These are phyloP conservation scores for Cheilosia vernalis DNA, from an alignment of 2,888 invertebrate genomes.

Conservation along the genomic window DNA sequence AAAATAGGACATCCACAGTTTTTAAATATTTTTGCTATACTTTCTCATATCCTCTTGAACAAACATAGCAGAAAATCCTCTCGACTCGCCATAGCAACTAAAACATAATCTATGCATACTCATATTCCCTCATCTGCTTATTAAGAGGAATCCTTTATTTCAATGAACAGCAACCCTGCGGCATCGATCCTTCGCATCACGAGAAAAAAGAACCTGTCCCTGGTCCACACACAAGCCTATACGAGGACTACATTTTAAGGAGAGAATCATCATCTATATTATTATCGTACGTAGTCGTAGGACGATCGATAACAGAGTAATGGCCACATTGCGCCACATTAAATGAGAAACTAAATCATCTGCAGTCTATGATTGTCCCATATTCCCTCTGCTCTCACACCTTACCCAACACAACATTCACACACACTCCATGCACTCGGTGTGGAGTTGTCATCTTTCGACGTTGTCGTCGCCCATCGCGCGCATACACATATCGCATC, in stretches of 20 bases:
- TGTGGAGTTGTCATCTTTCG: conserved; percentile 59
- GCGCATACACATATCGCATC: conserved; percentile 54
- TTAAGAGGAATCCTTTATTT: conserved; percentile 44
- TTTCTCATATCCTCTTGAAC: conserved; percentile 57
- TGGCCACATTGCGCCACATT: conserved; percentile 75
- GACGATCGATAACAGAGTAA: conserved; percentile 72
- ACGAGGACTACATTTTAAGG: conserved; percentile 41
- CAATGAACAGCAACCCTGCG: conserved; percentile 40
- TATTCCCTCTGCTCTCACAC: conserved; percentile 53
- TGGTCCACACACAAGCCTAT: conserved; percentile 33
- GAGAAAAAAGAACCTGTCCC: neutral
- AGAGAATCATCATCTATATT: conserved; percentile 68
- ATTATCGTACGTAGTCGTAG: conserved; percentile 67
- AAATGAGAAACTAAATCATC: conserved; percentile 75
- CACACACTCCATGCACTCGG: conserved; percentile 17
- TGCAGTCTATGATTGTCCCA: conserved; percentile 76
- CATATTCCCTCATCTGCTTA: conserved; percentile 10
- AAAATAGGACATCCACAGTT: conserved; percentile 59
- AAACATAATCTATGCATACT: conserved; percentile 42
- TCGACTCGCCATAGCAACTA: neutral
- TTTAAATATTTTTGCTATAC: conserved; percentile 53
- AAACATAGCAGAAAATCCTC: conserved; percentile 22
- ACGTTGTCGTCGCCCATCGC: conserved; percentile 46
- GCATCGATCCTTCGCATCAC: conserved; percentile 29
- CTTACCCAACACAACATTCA: conserved; percentile 40